These are phyloP conservation scores for Drosophila macrospina DNA, from an alignment of 2,888 invertebrate genomes.

Conservation along the genomic window DNA sequence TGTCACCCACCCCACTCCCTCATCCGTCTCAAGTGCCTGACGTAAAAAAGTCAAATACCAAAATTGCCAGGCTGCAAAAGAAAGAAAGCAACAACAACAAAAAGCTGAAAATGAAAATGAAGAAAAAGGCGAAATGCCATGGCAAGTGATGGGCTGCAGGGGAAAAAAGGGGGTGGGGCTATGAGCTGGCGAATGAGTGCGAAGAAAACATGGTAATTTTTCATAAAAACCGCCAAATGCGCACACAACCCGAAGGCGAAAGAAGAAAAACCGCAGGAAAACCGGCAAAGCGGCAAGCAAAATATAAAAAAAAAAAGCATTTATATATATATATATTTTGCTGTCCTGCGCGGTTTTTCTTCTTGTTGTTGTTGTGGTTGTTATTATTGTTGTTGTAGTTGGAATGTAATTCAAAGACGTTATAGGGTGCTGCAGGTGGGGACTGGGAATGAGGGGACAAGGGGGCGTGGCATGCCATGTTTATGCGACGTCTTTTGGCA, in stretches of 20 bases:
- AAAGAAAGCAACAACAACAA: too few relatives aligned
- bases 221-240: conserved; percentile 80
- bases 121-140: conserved; percentile 50
- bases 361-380: conserved; percentile 29
- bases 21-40: conserved; percentile 73
- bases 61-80: conserved; percentile 68
- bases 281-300: conserved; percentile 57
- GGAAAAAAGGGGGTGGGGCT: background rate
- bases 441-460: background rate
- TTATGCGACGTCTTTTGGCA: conserved; percentile 80
- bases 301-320: conserved; percentile 19
- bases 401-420: conserved; percentile 71
- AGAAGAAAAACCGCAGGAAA: conserved; percentile 54
- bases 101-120: conserved; percentile 21
- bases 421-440: conserved; percentile 35
- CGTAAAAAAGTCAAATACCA: conserved; percentile 77
- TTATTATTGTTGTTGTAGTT: conserved; percentile 21
- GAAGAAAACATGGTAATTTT: conserved; percentile 81
- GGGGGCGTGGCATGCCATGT: conserved; percentile 68
- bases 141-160: conserved; percentile 33
- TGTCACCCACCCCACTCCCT: conserved; percentile 2
- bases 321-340: conserved; percentile 38
- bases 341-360: conserved; percentile 68
- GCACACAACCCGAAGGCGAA: conserved; percentile 75
- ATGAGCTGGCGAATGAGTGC: conserved; percentile 66